Evolutionary conservation across 2,113 vertebrate species (phyloP).

Genomic region (Etheostoma spectabile): DNA sequence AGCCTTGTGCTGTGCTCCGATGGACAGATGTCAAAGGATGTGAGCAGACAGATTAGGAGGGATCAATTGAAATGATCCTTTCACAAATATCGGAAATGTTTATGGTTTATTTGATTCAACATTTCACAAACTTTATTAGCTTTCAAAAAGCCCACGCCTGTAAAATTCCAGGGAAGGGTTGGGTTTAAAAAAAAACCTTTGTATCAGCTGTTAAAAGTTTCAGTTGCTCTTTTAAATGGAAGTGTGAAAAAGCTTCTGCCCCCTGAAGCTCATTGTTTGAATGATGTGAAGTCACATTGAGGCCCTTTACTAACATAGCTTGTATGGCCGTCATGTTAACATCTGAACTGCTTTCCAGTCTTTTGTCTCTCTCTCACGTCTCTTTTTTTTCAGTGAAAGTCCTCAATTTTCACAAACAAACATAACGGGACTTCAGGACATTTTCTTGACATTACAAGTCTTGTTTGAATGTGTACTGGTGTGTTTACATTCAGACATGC

Average conservation of each 20-base stretch:
- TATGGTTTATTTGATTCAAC: constrained; percentile 9
- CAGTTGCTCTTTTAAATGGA: neutral
- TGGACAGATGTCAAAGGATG: constrained; percentile 54
- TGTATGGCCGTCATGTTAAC: neutral
- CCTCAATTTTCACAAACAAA: neutral
- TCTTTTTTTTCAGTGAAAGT: neutral
- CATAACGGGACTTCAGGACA: neutral
- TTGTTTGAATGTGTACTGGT: neutral
- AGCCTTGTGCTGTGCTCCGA: constrained; percentile 21
- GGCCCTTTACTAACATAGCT: neutral
- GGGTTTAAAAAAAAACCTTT: constrained; percentile 13
- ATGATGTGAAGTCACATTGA: neutral
- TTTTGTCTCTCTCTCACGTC: neutral
- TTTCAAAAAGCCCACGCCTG: neutral
- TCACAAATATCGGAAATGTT: constrained; percentile 33
- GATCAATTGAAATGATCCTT: neutral
- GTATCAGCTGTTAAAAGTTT: neutral
- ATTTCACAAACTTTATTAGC: constrained; percentile 15
- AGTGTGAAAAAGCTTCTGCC: neutral
- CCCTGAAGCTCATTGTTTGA: neutral
- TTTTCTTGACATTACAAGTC: too few species aligned
- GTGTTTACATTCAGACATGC: neutral
- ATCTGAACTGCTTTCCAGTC: constrained; percentile 11
- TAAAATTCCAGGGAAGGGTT: constrained; percentile 45
- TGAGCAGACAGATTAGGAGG: constrained; percentile 26